These are phyloP conservation scores for Limonius californicus DNA, from an alignment of 1,140 invertebrate species.

Conservation along the genomic window DNA sequence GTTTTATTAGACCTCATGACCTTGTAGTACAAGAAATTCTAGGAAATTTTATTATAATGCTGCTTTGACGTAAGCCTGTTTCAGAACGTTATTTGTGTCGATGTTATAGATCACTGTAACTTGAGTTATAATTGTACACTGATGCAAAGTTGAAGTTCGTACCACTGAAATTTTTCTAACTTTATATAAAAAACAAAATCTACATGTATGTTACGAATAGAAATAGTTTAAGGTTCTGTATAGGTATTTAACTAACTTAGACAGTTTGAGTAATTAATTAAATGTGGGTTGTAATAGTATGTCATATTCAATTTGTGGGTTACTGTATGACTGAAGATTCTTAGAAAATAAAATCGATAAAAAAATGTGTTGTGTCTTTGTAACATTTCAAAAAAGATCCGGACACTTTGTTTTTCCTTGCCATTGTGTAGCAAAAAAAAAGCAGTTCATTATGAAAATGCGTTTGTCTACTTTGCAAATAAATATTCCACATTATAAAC, in stretches of 20 bases:
- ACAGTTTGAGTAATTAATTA: background rate
- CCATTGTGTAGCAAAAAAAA: too few relatives aligned
- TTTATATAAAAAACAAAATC: background rate
- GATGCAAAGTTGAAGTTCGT: background rate
- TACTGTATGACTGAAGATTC: background rate
- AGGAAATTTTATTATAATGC: background rate
- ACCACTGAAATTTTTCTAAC: slow-evolving; percentile 6
- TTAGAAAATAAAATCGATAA: slow-evolving; percentile 5
- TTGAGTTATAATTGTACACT: slow-evolving; percentile 1
- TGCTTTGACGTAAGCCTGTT: too few relatives aligned
- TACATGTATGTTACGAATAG: slow-evolving; percentile 5
- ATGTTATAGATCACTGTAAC: too few relatives aligned
- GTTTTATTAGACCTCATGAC: background rate
- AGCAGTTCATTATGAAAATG: too few relatives aligned
- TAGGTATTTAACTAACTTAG: slow-evolving; percentile 9
- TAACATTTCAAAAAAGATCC: too few relatives aligned
- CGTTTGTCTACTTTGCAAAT: too few relatives aligned
- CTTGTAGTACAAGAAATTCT: slow-evolving; percentile 3
- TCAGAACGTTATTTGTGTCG: too few relatives aligned
- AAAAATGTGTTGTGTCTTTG: too few relatives aligned
- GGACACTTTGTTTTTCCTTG: too few relatives aligned
- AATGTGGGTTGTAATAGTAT: slow-evolving; percentile 6
- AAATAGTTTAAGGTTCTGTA: background rate
- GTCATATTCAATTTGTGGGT: slow-evolving; percentile 3
- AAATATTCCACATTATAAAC: too few relatives aligned